Percentiles rank a stretch among this genome's conserved stretches.
Conservation (phyloP, 2,888 invertebrate species). For the Hydrotaea cyrtoneurina region DNA sequence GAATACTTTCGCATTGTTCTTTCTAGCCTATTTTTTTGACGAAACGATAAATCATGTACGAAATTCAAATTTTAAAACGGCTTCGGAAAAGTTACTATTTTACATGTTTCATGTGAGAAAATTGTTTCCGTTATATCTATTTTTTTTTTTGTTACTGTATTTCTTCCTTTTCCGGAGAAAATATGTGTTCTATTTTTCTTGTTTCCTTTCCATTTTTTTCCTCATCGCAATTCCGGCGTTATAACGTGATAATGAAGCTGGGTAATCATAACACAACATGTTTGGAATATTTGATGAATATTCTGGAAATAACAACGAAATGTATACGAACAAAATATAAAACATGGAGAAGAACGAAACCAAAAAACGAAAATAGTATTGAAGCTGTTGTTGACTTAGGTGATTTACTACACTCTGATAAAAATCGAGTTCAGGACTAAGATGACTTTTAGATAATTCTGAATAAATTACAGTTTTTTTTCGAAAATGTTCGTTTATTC, state of each 20-base stretch:
- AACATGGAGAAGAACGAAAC: slow-evolving; percentile 1
- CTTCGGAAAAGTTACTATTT: not conserved
- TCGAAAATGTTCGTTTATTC: no score
- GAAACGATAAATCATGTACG: not conserved
- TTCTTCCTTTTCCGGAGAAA: not conserved
- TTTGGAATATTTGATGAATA: slow-evolving; percentile 65
- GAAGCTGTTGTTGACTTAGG: not conserved
- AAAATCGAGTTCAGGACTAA: no score
- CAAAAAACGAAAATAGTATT: not conserved
- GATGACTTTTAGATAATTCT: no score
- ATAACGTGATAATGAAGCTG: slow-evolving; percentile 66
- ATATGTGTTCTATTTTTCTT: not conserved
- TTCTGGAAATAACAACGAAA: not conserved
- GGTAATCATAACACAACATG: slow-evolving; percentile 64
- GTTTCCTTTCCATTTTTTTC: not conserved
- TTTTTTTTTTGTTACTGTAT: not conserved
- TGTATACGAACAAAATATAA: slow-evolving; percentile 3
- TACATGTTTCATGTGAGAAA: slow-evolving; percentile 1
- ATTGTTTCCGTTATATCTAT: not conserved
- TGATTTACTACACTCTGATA: not conserved
- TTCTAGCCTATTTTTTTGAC: no score
- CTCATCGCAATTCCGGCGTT: slow-evolving; percentile 7
- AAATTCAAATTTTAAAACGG: slow-evolving; percentile 7
- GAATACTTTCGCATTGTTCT: no score
- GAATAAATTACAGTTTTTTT: no score